phyloP scores from a whole-genome alignment of 2,113 vertebrate species.

The Struthidea cinerea region DNA sequence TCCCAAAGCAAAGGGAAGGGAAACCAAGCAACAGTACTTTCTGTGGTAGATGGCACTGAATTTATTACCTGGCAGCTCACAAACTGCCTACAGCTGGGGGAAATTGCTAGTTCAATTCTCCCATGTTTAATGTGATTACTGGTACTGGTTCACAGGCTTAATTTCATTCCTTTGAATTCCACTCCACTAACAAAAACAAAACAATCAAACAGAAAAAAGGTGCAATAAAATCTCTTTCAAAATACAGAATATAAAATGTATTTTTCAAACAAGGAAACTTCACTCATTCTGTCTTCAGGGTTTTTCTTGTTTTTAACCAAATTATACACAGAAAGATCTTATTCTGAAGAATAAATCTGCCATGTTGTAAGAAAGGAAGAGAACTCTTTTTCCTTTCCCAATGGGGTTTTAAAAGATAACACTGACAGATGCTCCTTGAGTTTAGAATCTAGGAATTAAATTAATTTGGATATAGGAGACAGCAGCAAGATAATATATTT shows the following conservation, averaged over 20 bases:
- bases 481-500: neutral
- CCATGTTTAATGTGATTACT: slow-evolving; percentile 26
- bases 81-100: slow-evolving; percentile 33
- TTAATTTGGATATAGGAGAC: neutral
- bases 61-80: slow-evolving; percentile 23
- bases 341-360: neutral
- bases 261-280: slow-evolving; percentile 1
- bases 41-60: slow-evolving; percentile 1
- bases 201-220: neutral
- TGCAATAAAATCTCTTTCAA: neutral
- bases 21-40: neutral
- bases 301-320: neutral
- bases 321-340: neutral
- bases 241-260: neutral
- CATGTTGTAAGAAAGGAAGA: neutral
- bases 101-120: slow-evolving; percentile 28
- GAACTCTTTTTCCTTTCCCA: neutral
- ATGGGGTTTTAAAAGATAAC: neutral
- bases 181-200: neutral
- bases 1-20: neutral
- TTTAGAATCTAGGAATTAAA: neutral
- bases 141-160: neutral
- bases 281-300: neutral
- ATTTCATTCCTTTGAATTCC: slow-evolving; percentile 37
- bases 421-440: neutral